Evolutionary conservation across 2,888 invertebrate genomes (phyloP).

Genomic region (Athalia circularis): DNA sequence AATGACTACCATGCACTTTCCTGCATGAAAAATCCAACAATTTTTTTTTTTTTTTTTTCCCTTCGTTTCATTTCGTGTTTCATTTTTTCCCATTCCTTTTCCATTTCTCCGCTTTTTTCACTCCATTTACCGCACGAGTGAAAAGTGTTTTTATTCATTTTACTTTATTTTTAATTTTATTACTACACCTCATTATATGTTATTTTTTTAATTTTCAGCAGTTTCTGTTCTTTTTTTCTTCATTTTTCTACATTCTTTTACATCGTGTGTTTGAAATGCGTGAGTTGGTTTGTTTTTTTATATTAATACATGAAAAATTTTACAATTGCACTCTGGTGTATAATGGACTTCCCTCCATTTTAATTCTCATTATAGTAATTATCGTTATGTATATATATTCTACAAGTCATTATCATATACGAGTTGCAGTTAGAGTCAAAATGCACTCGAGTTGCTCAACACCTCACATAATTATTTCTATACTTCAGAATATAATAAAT

Average conservation of each 20-base stretch:
- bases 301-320: background rate
- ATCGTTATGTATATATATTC: background rate
- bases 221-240: conserved; percentile 15
- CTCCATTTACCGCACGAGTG: conserved; percentile 25
- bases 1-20: conserved; percentile 9
- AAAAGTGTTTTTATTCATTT: conserved; percentile 29
- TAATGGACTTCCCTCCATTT: background rate
- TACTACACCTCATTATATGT: too few species aligned
- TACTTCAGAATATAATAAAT: too few species aligned
- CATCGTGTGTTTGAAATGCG: too few species aligned
- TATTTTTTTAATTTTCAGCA: conserved; percentile 16
- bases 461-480: too few species aligned
- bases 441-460: too few species aligned
- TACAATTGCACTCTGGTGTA: background rate
- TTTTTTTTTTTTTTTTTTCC: background rate
- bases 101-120: background rate
- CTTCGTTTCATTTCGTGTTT: background rate
- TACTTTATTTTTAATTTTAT: background rate
- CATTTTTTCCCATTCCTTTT: background rate
- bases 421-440: too few species aligned
- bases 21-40: background rate
- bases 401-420: too few species aligned
- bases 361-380: background rate
- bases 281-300: too few species aligned
- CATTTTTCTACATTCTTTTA: background rate